Evolutionary conservation across 1,140 invertebrate species (phyloP).

Genomic region (Macrobrachium rosenbergii): DNA sequence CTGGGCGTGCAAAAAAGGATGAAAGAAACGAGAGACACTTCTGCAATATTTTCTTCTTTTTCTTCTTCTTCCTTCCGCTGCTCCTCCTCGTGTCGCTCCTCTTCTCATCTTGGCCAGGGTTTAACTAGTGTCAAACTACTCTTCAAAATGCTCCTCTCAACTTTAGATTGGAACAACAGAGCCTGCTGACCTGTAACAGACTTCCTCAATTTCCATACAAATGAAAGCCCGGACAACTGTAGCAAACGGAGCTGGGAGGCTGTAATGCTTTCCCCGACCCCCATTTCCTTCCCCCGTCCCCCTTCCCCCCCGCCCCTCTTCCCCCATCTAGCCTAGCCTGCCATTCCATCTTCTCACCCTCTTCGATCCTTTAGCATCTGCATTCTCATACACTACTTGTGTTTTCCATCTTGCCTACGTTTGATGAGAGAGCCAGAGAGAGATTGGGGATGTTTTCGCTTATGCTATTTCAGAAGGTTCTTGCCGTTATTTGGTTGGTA

Average conservation of each 20-base stretch:
- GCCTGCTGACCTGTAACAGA: conserved; percentile 37
- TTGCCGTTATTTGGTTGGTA: no score
- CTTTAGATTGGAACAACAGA: conserved; percentile 45
- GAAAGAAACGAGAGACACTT: no score
- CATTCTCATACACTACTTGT: neutral
- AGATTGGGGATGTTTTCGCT: no score
- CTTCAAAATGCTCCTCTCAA: conserved; percentile 44
- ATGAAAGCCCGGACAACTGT: conserved; percentile 25
- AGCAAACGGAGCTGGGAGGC: neutral
- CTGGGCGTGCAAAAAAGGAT: no score
- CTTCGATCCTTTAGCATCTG: neutral
- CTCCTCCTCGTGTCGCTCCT: neutral
- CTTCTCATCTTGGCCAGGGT: neutral
- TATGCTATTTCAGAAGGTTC: no score
- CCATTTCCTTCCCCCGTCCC: neutral
- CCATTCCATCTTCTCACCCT: neutral
- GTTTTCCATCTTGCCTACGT: neutral
- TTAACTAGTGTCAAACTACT: neutral
- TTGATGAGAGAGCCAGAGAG: no score
- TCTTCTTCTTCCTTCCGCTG: neutral
- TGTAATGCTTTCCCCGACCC: neutral
- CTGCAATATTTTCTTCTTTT: neutral
- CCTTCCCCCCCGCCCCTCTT: neutral
- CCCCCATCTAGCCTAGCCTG: neutral
- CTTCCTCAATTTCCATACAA: conserved; percentile 48